phyloP scores from a whole-genome alignment of 2,888 invertebrate species.

The Netelia inedita region DNA sequence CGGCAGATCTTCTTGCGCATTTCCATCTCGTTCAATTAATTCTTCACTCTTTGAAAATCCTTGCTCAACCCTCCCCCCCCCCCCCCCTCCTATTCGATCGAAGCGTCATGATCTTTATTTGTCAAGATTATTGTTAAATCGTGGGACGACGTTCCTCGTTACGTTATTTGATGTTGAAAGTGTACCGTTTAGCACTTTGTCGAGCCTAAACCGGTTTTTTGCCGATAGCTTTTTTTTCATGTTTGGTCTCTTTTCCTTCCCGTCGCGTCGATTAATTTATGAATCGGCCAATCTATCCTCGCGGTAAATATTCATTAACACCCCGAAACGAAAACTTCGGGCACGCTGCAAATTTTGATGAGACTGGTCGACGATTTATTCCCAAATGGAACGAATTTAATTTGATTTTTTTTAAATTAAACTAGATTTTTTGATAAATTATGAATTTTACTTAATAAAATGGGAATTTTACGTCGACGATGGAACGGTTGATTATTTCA shows the following conservation, averaged over 20 bases:
- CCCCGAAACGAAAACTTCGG: constrained; percentile 53
- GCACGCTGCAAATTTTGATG: too few species aligned
- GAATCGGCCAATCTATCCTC: constrained; percentile 70
- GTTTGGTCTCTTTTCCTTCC: background rate
- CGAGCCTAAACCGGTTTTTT: constrained; percentile 36
- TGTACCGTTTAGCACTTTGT: constrained; percentile 5
- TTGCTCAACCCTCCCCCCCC: background rate
- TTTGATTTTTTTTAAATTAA: too few species aligned
- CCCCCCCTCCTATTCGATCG: background rate
- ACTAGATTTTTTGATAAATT: too few species aligned
- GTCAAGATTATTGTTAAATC: constrained; percentile 1
- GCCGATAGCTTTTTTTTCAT: background rate
- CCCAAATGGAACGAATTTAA: too few species aligned
- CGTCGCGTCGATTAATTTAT: constrained; percentile 69
- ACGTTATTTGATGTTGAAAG: constrained; percentile 3
- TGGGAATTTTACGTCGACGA: too few species aligned
- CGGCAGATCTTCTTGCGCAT: constrained; percentile 48
- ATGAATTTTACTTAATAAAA: too few species aligned
- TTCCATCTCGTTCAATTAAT: constrained; percentile 63
- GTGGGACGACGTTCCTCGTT: background rate
- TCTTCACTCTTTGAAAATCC: constrained; percentile 49
- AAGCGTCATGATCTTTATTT: background rate
- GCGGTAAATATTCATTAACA: constrained; percentile 75
- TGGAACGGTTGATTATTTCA: background rate
- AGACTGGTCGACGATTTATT: too few species aligned